Conservation (phyloP, 2,113 vertebrate species). For the Upupa epops region DNA sequence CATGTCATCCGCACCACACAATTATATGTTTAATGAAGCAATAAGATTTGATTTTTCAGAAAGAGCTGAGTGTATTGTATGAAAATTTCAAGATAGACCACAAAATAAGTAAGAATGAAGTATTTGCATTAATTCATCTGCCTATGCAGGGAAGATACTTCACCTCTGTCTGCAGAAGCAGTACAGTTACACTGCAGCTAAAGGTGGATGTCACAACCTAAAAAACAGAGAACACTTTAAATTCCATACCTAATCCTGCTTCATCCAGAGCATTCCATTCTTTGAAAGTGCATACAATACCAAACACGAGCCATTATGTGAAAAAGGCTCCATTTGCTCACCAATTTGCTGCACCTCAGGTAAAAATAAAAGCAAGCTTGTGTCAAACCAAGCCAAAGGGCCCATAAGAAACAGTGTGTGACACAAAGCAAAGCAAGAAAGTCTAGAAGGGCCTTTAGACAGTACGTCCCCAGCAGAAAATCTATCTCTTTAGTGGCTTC, state of each 20-base stretch:
- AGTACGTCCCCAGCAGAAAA: background rate
- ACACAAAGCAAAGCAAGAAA: background rate
- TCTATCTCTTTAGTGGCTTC: background rate
- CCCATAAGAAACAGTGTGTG: background rate
- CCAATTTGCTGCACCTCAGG: background rate
- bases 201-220: background rate
- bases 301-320: background rate
- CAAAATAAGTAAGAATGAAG: background rate
- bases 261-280: background rate
- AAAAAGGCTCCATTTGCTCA: background rate
- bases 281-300: accelerated
- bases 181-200: background rate
- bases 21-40: background rate
- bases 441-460: background rate
- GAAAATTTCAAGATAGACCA: background rate
- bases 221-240: background rate
- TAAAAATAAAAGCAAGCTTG: background rate
- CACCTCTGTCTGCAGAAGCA: background rate
- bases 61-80: background rate
- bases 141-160: background rate
- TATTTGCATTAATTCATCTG: background rate
- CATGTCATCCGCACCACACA: background rate
- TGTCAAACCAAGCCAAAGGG: background rate
- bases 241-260: background rate
- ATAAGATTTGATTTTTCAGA: background rate